Conservation (phyloP, 2,797 vertebrate genomes). For the Sebastes taczanowskii region DNA sequence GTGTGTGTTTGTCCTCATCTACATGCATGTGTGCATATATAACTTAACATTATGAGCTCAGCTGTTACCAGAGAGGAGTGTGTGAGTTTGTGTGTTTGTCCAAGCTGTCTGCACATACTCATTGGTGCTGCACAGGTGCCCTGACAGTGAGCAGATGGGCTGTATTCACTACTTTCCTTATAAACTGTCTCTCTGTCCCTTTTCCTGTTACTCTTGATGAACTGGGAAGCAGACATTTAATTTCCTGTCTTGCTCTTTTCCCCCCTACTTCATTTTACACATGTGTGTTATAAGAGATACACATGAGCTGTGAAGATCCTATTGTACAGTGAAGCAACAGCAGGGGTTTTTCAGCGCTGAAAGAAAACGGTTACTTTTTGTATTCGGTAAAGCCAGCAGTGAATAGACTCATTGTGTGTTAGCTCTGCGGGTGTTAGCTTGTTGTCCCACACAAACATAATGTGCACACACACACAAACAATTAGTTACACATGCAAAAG, state of each 20-base stretch:
- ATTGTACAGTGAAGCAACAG: conserved; percentile 7
- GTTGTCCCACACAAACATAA: conserved; percentile 25
- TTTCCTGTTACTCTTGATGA: conserved; percentile 7
- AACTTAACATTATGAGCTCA: conserved; percentile 6
- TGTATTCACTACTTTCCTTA: not conserved
- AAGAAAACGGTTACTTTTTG: conserved; percentile 40
- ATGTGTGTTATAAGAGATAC: not conserved
- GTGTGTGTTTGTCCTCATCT: conserved; percentile 22
- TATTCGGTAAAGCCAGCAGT: conserved; percentile 28
- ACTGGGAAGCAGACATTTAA: conserved; percentile 10
- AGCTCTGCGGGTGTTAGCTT: conserved; percentile 14
- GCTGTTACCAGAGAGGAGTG: conserved; percentile 9
- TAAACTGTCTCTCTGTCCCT: not conserved
- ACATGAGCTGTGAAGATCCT: conserved; percentile 3
- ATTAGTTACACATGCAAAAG: conserved; percentile 13
- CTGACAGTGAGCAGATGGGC: not conserved
- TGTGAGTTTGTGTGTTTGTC: conserved; percentile 33
- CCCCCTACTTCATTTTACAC: not conserved
- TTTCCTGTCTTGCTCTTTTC: conserved; percentile 18
- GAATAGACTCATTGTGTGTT: conserved; percentile 53
- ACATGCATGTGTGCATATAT: conserved; percentile 3
- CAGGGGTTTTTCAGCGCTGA: conserved; percentile 23
- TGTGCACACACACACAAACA: conserved; percentile 13
- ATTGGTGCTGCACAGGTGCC: conserved; percentile 21
- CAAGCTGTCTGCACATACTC: conserved; percentile 28